A percentile compares a stretch with the other conserved stretches of the same genome.
phyloP scores from a whole-genome alignment of 2,888 invertebrate species.

The Eucriotettix oculatus region DNA sequence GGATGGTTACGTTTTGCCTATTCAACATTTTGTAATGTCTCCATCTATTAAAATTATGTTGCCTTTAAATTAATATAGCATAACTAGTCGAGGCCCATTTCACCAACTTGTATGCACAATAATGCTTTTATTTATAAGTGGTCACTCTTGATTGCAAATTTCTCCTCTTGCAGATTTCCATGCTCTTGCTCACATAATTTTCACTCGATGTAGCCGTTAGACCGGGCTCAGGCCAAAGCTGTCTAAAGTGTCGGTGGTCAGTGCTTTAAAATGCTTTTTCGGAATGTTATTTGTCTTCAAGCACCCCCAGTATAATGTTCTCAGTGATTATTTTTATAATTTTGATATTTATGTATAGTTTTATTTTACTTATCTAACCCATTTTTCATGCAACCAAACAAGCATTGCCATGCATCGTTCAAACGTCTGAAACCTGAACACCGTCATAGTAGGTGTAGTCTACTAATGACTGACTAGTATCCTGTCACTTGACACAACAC shows the following conservation, averaged over 20 bases:
- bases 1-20: too few species aligned
- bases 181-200: constrained; percentile 57
- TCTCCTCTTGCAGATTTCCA: constrained; percentile 55
- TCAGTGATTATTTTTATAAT: constrained; percentile 3
- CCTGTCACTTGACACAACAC: too few species aligned
- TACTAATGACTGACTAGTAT: neutral
- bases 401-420: neutral
- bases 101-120: neutral
- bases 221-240: constrained; percentile 30
- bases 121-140: neutral
- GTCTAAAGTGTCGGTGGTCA: constrained; percentile 16
- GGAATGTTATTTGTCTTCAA: constrained; percentile 14
- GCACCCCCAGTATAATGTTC: constrained; percentile 8
- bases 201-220: constrained; percentile 40
- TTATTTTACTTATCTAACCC: neutral
- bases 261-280: constrained; percentile 15
- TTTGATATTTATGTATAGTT: constrained; percentile 1
- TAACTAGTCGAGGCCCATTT: too few species aligned
- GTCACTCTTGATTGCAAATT: constrained; percentile 9
- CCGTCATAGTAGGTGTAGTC: neutral
- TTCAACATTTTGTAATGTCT: too few species aligned
- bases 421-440: neutral
- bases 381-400: neutral
- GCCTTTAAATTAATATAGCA: too few species aligned
- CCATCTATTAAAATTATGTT: too few species aligned